Evolutionary conservation across 2,888 invertebrate species (phyloP), one percentile per base, ranked within the genome.

Genomic region (Scaptodrosophila latifasciaeformis): DNA sequence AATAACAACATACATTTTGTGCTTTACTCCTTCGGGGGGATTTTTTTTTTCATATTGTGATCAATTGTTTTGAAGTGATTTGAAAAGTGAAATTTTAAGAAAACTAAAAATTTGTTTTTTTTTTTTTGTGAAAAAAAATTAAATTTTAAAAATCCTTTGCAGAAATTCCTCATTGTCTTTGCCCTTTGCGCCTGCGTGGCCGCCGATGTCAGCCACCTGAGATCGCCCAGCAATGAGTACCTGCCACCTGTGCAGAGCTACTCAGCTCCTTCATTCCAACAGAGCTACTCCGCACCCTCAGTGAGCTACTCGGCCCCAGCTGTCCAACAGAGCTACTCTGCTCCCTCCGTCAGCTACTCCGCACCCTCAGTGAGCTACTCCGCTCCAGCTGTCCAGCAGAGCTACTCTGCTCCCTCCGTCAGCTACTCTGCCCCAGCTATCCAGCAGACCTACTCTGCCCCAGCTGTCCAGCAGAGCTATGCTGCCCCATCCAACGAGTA

Each of bases 161-260:
- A 85, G 85, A 85, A 85, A 79, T 80, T 83, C 72, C 70, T 84
- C 49, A 68, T 82, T 62, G 70, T 67, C 40, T 74, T 84, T 51
- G 84, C 83, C 48, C 56, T 82, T 39, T 63, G 80, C 64, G 84
- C 84, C 61, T 59, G 78, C 67, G 83, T 76, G 51, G 67, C 81
- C 24, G 85, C 85, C 69, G 85, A 85, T 79, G 85, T 85, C 18
- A 85, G 85, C 68, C 85, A 85, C 48, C 68, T 85, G 70, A 81
- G 62, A 5, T 46, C 60, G 19, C 79, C 75, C 46, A 61, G 57
- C 59, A 80, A 63, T 45, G 81, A 82, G 51, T 83, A 83, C 48
- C 58, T 83, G 70, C 84, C 83, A 5, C 80, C 82, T 5, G 63
- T 63, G 35, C 72, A 70, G n/a, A 56, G 60, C 43, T 71, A 77